Base-by-base conservation (phyloP, 2,888 invertebrate genomes). In the Itoplectis maculator region DNA sequence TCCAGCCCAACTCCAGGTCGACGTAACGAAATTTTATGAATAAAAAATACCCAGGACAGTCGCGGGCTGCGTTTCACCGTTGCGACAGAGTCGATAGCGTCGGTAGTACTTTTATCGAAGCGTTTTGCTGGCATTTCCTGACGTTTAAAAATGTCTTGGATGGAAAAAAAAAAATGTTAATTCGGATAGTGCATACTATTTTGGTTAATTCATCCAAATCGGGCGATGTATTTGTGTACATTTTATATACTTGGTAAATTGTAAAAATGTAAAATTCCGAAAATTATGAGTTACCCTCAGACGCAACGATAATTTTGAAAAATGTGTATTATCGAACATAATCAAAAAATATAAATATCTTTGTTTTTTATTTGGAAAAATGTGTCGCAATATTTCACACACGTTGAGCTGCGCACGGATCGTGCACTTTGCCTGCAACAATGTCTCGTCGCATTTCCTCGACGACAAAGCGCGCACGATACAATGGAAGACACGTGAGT, bases 381-480 rank as follows among this genome's bases (percentile, higher is more conserved):
- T 7, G 42, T 6, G 42, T 13, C 8, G 8, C 42, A 5, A 29
- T 29, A 3, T 29, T 29, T 5, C 29, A 5, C 5, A 5, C 2
- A 29, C 29, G 2, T 29, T 29, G 3, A 29, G 5, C 29, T 5
- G 29, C 29, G 29, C 5, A 5, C 29, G 29, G 29, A 29, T 29
- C 29, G 29, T 3, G 3, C 29, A 5, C 29, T 3, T 29, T 5
- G 1, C n/a, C 35, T 15, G 35, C 35, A 66, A 47, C 49, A 66
- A 66, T 66, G 29, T 15, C 49, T 15, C 49, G 29, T 7, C 15
- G 47, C 49, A 35, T 15, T 56, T 80, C 75, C 75, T 40, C 56
- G 23, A 66, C 13, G 18, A 72, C 15, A 49, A 49, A 13, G 29
- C 29, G 29, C 56, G 15, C 42, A 18, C 37, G 23, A 37, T 51